Evolutionary conservation across 2,888 invertebrate genomes (phyloP).

Genomic region (Thereva nobilitata): DNA sequence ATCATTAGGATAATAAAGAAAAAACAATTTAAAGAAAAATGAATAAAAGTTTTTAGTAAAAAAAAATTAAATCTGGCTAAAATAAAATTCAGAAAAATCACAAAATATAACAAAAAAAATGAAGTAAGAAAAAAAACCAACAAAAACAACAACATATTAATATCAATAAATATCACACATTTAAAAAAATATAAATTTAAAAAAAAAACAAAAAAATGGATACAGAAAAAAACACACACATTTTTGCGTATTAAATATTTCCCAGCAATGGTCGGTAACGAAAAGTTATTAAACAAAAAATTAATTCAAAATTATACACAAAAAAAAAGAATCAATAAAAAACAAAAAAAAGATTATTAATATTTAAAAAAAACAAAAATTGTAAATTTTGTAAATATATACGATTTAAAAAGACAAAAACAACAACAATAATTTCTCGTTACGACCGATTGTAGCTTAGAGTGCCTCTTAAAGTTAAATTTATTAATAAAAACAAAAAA

Average conservation of each 20-base stretch:
- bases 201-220: constrained; percentile 33
- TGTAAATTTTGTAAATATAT: not conserved
- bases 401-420: not conserved
- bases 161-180: constrained; percentile 31
- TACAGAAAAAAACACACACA: constrained; percentile 15
- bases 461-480: constrained; percentile 47
- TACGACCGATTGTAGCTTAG: constrained; percentile 50
- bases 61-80: constrained; percentile 21
- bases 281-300: constrained; percentile 44
- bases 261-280: constrained; percentile 47
- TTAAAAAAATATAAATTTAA: constrained; percentile 1
- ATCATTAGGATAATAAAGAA: constrained; percentile 31
- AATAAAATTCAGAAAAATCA: constrained; percentile 20
- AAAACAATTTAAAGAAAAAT: constrained; percentile 18
- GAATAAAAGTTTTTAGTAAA: constrained; percentile 2
- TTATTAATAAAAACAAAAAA: constrained; percentile 35
- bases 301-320: constrained; percentile 7
- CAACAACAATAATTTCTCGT: constrained; percentile 45
- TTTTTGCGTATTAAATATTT: constrained; percentile 40
- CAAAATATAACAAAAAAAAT: constrained; percentile 22
- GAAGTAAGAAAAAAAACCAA: not conserved
- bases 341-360: constrained; percentile 10
- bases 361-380: constrained; percentile 2
- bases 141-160: constrained; percentile 25
- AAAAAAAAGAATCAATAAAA: too few species aligned